A percentile compares a stretch with the other conserved stretches of the same genome.
Evolutionary conservation across 2,797 vertebrate species (phyloP).

Genomic region (Capromys pilorides): DNA sequence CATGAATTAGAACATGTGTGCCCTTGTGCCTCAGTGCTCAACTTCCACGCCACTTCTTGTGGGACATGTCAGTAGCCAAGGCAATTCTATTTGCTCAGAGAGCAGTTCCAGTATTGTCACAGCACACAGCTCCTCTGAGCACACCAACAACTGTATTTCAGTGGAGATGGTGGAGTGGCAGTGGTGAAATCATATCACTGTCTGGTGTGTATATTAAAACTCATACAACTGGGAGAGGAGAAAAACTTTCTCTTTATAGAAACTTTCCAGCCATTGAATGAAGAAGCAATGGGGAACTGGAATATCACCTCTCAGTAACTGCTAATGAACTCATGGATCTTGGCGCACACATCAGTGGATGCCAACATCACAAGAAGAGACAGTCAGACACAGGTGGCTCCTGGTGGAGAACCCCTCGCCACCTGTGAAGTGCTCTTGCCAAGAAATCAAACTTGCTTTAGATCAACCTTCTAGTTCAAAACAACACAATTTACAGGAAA

Average conservation of each 20-base stretch:
- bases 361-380: slow-evolving; percentile 39
- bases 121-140: not conserved
- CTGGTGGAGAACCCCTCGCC: not conserved
- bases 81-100: not conserved
- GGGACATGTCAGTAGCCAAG: not conserved
- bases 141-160: not conserved
- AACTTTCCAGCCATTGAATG: not conserved
- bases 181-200: not conserved
- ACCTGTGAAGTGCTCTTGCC: not conserved
- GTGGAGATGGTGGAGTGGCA: not conserved
- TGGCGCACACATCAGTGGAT: slow-evolving; percentile 11
- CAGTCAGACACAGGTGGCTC: not conserved
- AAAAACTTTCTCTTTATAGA: slow-evolving; percentile 23
- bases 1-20: not conserved
- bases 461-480: slow-evolving; percentile 49
- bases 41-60: not conserved
- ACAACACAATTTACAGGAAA: slow-evolving; percentile 50
- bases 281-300: not conserved
- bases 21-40: not conserved
- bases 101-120: not conserved
- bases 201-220: not conserved
- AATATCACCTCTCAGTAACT: slow-evolving; percentile 41
- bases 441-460: not conserved
- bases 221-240: slow-evolving; percentile 5
- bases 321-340: slow-evolving; percentile 46